Evolutionary conservation across 37 sponge, comb jelly and placozoan species (phyloP).

Genomic region (Chondrilla cf. caribensis): DNA sequence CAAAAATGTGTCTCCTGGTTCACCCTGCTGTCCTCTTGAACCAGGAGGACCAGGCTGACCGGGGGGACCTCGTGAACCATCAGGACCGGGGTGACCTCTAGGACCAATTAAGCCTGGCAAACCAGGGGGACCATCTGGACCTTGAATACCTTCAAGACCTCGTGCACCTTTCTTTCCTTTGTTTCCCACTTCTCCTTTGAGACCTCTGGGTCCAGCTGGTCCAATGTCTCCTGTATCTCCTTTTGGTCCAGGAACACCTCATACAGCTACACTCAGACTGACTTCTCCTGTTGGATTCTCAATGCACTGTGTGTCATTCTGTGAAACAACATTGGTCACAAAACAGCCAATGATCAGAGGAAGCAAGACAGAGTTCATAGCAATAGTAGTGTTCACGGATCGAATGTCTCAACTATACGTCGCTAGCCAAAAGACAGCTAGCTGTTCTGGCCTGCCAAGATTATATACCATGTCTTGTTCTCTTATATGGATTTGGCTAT

Average conservation of each 20-base stretch:
- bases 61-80: neutral
- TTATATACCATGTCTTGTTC: too few relatives aligned
- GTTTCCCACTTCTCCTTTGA: neutral
- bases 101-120: neutral
- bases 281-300: too few relatives aligned
- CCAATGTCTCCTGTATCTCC: neutral
- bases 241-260: neutral
- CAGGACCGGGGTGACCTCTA: neutral
- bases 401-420: too few relatives aligned
- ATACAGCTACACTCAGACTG: too few relatives aligned
- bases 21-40: neutral
- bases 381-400: too few relatives aligned
- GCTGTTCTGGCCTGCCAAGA: too few relatives aligned
- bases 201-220: neutral
- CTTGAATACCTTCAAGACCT: neutral
- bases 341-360: too few relatives aligned
- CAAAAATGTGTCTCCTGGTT: neutral
- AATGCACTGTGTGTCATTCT: too few relatives aligned
- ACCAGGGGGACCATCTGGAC: neutral
- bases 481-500: too few relatives aligned
- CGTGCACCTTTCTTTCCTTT: neutral
- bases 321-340: too few relatives aligned
- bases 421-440: too few relatives aligned
- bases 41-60: constrained; percentile 1
- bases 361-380: too few relatives aligned